Base-by-base conservation (phyloP, 2,888 invertebrate genomes). In the Frankliniella intonsa region DNA sequence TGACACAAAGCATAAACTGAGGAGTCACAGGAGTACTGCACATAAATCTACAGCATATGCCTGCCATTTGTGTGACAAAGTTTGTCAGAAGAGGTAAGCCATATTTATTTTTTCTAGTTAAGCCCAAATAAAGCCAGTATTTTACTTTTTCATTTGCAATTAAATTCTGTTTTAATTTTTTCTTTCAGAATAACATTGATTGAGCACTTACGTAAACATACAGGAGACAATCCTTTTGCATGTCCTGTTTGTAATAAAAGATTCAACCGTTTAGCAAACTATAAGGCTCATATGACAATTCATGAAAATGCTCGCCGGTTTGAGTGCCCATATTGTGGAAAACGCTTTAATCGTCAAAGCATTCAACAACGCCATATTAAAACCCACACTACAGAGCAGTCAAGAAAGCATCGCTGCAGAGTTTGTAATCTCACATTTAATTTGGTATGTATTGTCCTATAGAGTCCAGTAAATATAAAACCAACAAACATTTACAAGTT, bases 271-370 rank as follows among this genome's bases (percentile, higher is more conserved):
- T 25, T 76, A 10, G 69, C 69, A 76, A 76, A 76, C 25, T 76
- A 76, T 25, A 76, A 76, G 25, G 69, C 69, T 76, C 69, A 76
- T 22, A 76, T 76, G 69, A 22, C 22, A 8, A 50, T 80, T 38
- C 51, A 80, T 80, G 51, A 80, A 80, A 80, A 80, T 38, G 50
- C 62, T 19, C 38, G 38, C 27, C 83, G 80, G 0, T 83, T 55
- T 80, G 81, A 83, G 38, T 83, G 83, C 79, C 51, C 81, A 19
- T 51, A 80, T 25, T 83, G 83, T 82, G 82, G 55, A 14, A 83
- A 82, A 65, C 76, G 81, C 25, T 83, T 83, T 81, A 76, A 76
- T 22, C 25, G 69, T 2, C 69, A 76, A 12, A 76, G 69, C 25
- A 76, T 76, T 22, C 69, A 76, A 12, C 69, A 76, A 25, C 69